Base-by-base conservation (phyloP, 2,888 invertebrate genomes). In the Melanchra persicariae region DNA sequence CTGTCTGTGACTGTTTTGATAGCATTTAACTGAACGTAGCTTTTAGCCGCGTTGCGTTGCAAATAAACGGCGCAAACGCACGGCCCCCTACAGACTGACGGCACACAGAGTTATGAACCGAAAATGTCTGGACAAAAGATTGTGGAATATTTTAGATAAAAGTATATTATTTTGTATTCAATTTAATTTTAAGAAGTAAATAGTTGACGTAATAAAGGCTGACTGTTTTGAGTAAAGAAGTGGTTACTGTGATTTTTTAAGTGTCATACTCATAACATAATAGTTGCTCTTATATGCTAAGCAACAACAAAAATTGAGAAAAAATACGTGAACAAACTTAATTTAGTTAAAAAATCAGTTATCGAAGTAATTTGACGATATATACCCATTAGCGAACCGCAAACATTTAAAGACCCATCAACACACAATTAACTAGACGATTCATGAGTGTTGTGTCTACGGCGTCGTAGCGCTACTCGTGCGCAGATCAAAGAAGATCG, bases 1-100 rank as follows among this genome's bases (percentile, higher is more conserved):
- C 51, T 68, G 84, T 81, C 85, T 80, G 81, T 82, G 79, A 71
- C 81, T 79, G 85, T 86, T 84, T 77, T 84, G 87, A 85, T 85
- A 83, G 79, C 87, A 82, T 87, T 87, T 85, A 87, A 85, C 87
- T 85, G 87, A 87, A 87, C 86, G 88, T 85, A 87, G 88, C 88
- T 89, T 90, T 90, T 87, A 89, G 88, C 87, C 71, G 82, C 79
- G 85, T 85, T 84, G 87, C 91, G 85, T 85, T 85, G 87, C 91
- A 91, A 92, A 92, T 92, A 91, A 89, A 90, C 89, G 70, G 85
- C 82, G 80, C 77, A 62, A 77, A 83, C 88, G 85, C 88, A 76
- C 87, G 93, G 92, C 94, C 95, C 94, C 95, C 95, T 88, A 94
- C 91, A 93, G 93, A 94, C 93, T 87, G 87, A 54, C 64, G 47